These are phyloP conservation scores for Sinonovacula constricta DNA, from an alignment of 1,140 invertebrate genomes.

Conservation along the genomic window DNA sequence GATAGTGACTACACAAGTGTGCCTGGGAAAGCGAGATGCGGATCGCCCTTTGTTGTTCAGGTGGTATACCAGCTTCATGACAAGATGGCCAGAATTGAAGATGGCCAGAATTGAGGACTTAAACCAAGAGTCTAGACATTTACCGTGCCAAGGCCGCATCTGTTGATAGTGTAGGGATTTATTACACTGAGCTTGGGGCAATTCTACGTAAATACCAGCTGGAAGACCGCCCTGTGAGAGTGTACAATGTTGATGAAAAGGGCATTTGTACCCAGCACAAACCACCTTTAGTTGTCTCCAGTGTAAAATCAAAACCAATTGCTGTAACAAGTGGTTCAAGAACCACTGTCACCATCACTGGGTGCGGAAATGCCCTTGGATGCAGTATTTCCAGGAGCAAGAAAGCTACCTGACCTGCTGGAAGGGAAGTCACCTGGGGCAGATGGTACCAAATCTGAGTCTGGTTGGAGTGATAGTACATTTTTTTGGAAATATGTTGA, in stretches of 20 bases:
- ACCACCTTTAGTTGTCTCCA: conserved; percentile 23
- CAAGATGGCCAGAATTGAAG: conserved; percentile 2
- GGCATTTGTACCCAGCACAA: conserved; percentile 78
- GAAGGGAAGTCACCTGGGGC: conserved; percentile 9
- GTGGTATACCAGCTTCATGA: conserved; percentile 19
- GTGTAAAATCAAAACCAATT: conserved; percentile 48
- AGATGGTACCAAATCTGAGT: conserved; percentile 23
- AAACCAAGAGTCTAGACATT: conserved; percentile 34
- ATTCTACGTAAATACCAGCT: conserved; percentile 53
- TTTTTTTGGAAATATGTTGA: conserved; percentile 37
- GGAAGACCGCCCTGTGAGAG: conserved; percentile 61
- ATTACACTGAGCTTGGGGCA: conserved; percentile 21
- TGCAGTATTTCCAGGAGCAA: conserved; percentile 73
- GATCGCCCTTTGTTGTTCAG: conserved; percentile 13
- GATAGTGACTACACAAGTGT: conserved; percentile 3
- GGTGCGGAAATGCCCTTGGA: conserved; percentile 75
- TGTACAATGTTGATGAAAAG: conserved; percentile 78
- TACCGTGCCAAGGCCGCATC: no score
- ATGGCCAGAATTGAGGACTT: conserved; percentile 3
- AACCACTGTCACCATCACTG: conserved; percentile 77
- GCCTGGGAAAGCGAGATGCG: conserved; percentile 2
- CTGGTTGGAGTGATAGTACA: conserved; percentile 20
- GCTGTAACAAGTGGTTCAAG: conserved; percentile 73
- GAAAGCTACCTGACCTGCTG: conserved; percentile 65
- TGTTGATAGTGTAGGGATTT: not conserved